Conservation (phyloP, 2,797 vertebrate genomes). For the Ctenopoma multispine region DNA sequence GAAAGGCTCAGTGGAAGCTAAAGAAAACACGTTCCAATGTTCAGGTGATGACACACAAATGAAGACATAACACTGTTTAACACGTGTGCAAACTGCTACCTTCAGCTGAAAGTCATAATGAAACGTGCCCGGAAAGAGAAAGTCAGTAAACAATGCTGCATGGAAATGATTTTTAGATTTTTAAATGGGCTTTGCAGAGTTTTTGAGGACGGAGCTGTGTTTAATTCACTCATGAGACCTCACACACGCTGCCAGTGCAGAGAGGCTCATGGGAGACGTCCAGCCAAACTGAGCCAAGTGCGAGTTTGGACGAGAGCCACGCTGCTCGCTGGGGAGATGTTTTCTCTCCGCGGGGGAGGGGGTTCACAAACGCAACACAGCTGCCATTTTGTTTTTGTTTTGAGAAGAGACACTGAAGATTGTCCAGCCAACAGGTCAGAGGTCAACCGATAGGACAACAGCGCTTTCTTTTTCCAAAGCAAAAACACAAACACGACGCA, state of each 20-base stretch:
- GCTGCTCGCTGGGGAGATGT: slow-evolving; percentile 11
- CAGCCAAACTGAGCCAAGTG: slow-evolving; percentile 4
- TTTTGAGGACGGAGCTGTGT: background rate
- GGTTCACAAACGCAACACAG: slow-evolving; percentile 24
- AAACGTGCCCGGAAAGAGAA: too few relatives aligned
- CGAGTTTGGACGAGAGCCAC: slow-evolving; percentile 27
- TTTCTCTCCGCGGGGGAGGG: slow-evolving; percentile 10
- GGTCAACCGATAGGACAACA: slow-evolving; percentile 28
- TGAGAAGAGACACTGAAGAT: slow-evolving; percentile 6
- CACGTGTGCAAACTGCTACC: too few relatives aligned
- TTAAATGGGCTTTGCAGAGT: too few relatives aligned
- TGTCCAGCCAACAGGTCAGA: slow-evolving; percentile 12
- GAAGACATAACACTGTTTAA: too few relatives aligned
- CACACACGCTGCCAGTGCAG: background rate
- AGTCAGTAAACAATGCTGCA: too few relatives aligned
- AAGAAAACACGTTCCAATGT: too few relatives aligned
- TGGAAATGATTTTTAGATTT: too few relatives aligned
- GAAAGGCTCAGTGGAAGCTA: too few relatives aligned
- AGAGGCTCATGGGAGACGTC: slow-evolving; percentile 25
- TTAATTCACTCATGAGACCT: background rate
- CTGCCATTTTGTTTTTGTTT: slow-evolving; percentile 53
- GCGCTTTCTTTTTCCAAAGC: slow-evolving; percentile 4
- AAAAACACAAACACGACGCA: slow-evolving; percentile 8
- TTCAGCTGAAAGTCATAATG: too few relatives aligned
- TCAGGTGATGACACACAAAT: too few relatives aligned